Evolutionary conservation across 2,113 vertebrate species (phyloP).

Genomic region (Onychorhynchus coronatus): DNA sequence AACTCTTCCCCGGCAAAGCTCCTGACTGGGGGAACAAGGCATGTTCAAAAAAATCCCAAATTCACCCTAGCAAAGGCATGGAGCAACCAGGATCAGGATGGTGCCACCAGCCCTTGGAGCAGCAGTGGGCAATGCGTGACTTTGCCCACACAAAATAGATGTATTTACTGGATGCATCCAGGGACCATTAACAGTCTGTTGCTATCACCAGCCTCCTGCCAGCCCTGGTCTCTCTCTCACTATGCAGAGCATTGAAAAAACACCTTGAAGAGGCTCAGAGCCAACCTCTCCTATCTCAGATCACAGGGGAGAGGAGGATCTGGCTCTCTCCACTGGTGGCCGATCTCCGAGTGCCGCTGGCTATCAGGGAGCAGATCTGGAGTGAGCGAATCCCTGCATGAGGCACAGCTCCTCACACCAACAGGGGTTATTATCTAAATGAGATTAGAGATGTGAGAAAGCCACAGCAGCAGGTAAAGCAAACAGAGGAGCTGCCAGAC

Average conservation of each 20-base stretch:
- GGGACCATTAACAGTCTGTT: neutral
- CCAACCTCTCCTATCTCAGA: neutral
- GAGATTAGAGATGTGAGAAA: neutral
- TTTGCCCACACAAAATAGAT: neutral
- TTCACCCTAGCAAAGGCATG: neutral
- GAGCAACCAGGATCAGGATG: neutral
- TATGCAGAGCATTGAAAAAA: neutral
- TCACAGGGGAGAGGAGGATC: neutral
- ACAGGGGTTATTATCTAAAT: neutral
- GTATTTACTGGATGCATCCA: neutral
- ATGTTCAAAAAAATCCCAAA: neutral
- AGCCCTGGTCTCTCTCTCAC: neutral
- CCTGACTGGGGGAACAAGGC: neutral
- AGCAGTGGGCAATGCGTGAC: fast-evolving
- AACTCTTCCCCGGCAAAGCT: neutral
- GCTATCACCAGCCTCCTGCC: neutral
- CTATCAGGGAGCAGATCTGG: neutral
- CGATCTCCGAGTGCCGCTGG: fast-evolving
- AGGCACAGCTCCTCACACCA: neutral
- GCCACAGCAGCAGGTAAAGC: neutral
- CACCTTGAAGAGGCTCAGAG: neutral
- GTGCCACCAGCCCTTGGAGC: neutral
- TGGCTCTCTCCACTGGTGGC: neutral
- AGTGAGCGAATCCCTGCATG: fast-evolving
- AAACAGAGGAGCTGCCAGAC: neutral